Evolutionary conservation across 2,888 invertebrate genomes (phyloP), one percentile per base, ranked within the genome.

Genomic region (Drosophila fulvimacula): DNA sequence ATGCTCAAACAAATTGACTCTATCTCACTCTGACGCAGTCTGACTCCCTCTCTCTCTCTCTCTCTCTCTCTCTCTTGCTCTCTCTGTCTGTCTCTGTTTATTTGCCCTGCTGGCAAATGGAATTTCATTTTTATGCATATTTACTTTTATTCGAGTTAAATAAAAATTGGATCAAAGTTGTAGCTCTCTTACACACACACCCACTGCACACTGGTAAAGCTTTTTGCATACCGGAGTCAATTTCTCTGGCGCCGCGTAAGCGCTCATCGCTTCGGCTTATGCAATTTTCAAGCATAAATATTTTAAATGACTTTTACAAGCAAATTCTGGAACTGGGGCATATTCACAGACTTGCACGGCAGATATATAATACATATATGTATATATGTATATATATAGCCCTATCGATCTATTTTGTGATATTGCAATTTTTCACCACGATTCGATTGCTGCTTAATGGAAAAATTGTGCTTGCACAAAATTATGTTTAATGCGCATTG

Each of bases 201-300:
- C 34, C 46, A 48, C 6, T 19, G 41, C 55, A 61, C 24, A 56
- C 34, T 44, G 44, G 17, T 17, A 19, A 21, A 15, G 21, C 46
- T 34, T 53, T 73, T 62, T 65, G 53, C 60, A 41, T 59, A 58
- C 59, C 53, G 66, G 62, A 59, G 69, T 68, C 70, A 62, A 79
- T 81, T 69, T 66, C 57, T 69, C 56, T 53, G 52, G 75, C 66
- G 76, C 63, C 61, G 56, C 60, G 61, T 60, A 60, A 72, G 53
- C 65, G 41, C 38, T 59, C 53, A 42, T 36, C 41, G 56, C 59
- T 64, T 32, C 61, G 53, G 64, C 46, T 76, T 64, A 64, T 82
- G 69, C 78, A 78, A 73, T 83, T 83, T 69, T 49, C 65, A 61
- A 46, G 57, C 60, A 68, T 76, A 78, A 72, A 78, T 83, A 83